Evolutionary conservation across 2,797 vertebrate species (phyloP), one percentile per base, ranked within the genome.

Genomic region (Morelia viridis): DNA sequence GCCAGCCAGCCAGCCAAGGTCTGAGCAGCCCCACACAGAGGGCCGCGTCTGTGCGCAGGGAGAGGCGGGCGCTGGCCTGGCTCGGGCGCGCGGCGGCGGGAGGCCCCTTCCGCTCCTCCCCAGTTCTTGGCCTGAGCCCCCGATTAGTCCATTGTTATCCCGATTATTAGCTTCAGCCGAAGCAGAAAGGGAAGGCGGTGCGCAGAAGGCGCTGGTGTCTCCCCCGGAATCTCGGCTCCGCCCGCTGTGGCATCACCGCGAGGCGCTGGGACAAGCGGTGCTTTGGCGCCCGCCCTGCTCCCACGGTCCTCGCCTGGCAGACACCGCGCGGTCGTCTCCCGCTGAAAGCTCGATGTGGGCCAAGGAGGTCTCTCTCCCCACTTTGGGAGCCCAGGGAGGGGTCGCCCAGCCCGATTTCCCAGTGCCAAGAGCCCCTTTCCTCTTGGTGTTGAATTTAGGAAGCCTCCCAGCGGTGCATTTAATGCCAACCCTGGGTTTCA

Each of bases 241-340:
- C 71, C 10, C n/a, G 9, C 65, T 65, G 92, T 1, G 92, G 91
- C 93, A 91, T 17, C 92, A 93, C 93, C 94, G 2, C 87, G 85
- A 65, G 71, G 89, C 93, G 12, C 90, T 91, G 94, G 95, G 91
- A 94, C 94, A 90, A 90, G 92, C 94, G 93, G 90, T 89, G 92
- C 92, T 71, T 86, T 41, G 91, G 90, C 93, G 94, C 95, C 93
- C 96, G 93, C 28, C 92, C 89, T 56, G 89, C 28, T 0, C 92
- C 64, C 91, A 94, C 94, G 93, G 84, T n/a, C 4, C 64, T 96
- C 93, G 92, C 92, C 86, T 41, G 0, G 35, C 0, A 13, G 96
- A 95, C 93, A 94, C 94, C 50, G 5, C 50, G 50, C 50, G 50
- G 50, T 8, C 50, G 6, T 6, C 50, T 53, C 50, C 50, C 50